Percentiles rank a stretch among this genome's conserved stretches.
Evolutionary conservation across 2,888 invertebrate genomes (phyloP).

Genomic region (Dromius quadrimaculatus): DNA sequence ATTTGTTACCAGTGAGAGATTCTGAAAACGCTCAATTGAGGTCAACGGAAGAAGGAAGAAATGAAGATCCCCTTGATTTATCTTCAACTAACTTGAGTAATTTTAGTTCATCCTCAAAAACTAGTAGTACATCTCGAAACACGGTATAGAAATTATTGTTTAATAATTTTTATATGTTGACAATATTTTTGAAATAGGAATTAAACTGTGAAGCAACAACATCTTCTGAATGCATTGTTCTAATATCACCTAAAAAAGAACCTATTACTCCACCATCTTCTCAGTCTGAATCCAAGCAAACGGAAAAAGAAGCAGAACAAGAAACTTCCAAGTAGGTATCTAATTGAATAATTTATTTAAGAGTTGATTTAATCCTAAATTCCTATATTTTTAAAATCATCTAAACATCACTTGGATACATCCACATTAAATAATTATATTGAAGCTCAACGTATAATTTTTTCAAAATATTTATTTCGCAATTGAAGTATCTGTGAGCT

Average conservation of each 20-base stretch:
- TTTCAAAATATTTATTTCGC: too few species aligned
- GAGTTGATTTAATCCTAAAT: too few species aligned
- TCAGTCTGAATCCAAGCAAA: background rate
- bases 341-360: too few species aligned
- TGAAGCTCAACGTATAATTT: too few species aligned
- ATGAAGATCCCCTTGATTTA: conserved; percentile 32
- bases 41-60: background rate
- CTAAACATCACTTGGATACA: too few species aligned
- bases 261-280: conserved; percentile 31
- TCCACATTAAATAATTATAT: too few species aligned
- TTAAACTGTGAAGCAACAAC: background rate
- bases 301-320: background rate
- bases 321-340: background rate
- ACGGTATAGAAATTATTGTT: conserved; percentile 3
- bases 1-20: conserved; percentile 13
- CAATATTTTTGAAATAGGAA: conserved; percentile 1
- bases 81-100: conserved; percentile 24
- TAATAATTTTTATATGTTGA: background rate
- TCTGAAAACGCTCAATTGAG: background rate
- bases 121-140: background rate
- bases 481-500: too few species aligned
- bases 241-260: conserved; percentile 44
- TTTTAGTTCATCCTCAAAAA: conserved; percentile 1
- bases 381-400: too few species aligned
- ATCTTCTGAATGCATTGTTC: background rate